A percentile compares a stretch with the other conserved stretches of the same genome.
phyloP scores from a whole-genome alignment of 30 jellyfish, hydroid and myxozoan species.

The Pseudorhiza aurosa region DNA sequence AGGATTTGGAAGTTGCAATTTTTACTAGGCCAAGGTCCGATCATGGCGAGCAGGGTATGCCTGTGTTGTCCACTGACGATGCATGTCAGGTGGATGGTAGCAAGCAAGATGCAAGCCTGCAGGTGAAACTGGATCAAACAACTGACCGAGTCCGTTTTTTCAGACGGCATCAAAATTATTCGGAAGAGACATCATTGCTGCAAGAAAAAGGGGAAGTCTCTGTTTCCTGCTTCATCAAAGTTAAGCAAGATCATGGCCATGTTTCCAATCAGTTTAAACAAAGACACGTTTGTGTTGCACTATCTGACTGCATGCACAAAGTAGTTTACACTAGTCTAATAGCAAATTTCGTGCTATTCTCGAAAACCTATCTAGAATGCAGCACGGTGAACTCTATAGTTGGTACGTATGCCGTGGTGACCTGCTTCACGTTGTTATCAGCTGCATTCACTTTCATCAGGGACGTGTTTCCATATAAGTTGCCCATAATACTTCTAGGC shows the following conservation, averaged over 20 bases:
- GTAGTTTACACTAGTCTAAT: slow-evolving; percentile 65
- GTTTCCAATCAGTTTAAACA: neutral
- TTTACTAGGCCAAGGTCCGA: neutral
- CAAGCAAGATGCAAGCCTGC: neutral
- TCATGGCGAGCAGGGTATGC: neutral
- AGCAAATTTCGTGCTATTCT: slow-evolving; percentile 69
- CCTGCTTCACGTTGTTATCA: slow-evolving; percentile 29
- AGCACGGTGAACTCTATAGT: slow-evolving; percentile 30
- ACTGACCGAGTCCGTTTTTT: slow-evolving; percentile 14
- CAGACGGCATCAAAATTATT: neutral
- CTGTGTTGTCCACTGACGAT: neutral
- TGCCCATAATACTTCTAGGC: slow-evolving; percentile 44
- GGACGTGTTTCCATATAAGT: slow-evolving; percentile 21
- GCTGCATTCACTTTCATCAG: slow-evolving; percentile 28
- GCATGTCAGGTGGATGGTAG: neutral
- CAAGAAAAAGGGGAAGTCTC: neutral
- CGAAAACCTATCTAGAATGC: slow-evolving; percentile 42
- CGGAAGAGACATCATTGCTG: slow-evolving; percentile 23
- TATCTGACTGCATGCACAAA: slow-evolving; percentile 80
- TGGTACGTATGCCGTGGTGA: slow-evolving; percentile 39
- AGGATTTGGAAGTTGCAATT: neutral
- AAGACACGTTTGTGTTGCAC: slow-evolving; percentile 46
- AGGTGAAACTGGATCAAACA: neutral
- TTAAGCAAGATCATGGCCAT: neutral
- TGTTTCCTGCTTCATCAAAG: slow-evolving; percentile 7